Conservation (phyloP, 2,888 invertebrate genomes). For the Julus scandinavius region DNA sequence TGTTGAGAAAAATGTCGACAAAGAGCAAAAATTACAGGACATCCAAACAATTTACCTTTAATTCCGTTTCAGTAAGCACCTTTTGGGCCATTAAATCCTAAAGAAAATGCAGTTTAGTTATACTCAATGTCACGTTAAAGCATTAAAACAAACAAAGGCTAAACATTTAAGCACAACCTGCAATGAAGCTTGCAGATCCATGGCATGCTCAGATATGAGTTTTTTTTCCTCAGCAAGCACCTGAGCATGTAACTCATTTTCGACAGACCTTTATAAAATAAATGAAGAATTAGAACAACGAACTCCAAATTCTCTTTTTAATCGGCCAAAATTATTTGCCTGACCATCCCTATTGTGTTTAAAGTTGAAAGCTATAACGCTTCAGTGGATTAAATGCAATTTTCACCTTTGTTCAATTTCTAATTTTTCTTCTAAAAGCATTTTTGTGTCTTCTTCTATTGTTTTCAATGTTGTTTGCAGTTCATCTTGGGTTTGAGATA, state of each 20-base stretch:
- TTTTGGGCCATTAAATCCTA: slow-evolving; percentile 67
- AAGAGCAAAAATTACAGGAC: background rate
- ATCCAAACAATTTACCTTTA: slow-evolving; percentile 62
- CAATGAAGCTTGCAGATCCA: slow-evolving; percentile 65
- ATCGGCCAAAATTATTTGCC: too few relatives aligned
- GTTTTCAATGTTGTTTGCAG: slow-evolving; percentile 63
- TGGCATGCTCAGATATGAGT: slow-evolving; percentile 66
- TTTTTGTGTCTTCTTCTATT: slow-evolving; percentile 66
- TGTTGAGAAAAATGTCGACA: background rate
- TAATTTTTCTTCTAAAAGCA: slow-evolving; percentile 65
- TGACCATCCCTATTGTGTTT: background rate
- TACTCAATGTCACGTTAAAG: background rate
- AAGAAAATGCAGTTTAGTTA: slow-evolving; percentile 18
- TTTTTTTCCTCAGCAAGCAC: slow-evolving; percentile 67
- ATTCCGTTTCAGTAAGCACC: slow-evolving; percentile 67
- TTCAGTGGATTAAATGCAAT: background rate
- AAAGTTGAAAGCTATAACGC: too few relatives aligned
- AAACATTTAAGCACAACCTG: slow-evolving; percentile 60
- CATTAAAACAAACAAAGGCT: background rate
- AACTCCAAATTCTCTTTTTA: background rate
- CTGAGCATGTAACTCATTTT: slow-evolving; percentile 60
- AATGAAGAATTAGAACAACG: background rate
- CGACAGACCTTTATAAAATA: slow-evolving; percentile 11
- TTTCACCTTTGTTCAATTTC: slow-evolving; percentile 55
- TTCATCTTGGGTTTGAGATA: slow-evolving; percentile 64